Conservation (phyloP, 2,797 vertebrate species). For the Lophius americanus region DNA sequence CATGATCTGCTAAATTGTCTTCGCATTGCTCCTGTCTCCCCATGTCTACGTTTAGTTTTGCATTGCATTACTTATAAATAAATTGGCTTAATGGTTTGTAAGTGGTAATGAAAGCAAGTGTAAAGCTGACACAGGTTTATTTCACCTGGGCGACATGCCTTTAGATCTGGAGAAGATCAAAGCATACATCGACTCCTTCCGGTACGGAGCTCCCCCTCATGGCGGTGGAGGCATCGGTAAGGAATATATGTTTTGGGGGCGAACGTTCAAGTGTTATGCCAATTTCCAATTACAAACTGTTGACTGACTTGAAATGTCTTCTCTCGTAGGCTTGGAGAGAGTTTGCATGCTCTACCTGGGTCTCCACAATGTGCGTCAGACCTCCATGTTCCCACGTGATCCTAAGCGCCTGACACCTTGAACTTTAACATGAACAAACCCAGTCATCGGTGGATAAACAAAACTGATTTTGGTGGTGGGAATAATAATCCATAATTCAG, state of each 20-base stretch:
- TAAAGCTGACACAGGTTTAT: neutral
- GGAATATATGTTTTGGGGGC: neutral
- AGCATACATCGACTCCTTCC: conserved; percentile 96
- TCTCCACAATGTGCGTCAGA: conserved; percentile 95
- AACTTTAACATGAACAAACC: conserved; percentile 30
- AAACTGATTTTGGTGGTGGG: conserved; percentile 29
- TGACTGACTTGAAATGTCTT: conserved; percentile 1
- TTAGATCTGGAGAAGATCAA: conserved; percentile 99
- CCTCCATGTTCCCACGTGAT: conserved; percentile 98
- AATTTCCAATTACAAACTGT: neutral
- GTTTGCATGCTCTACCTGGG: conserved; percentile 98
- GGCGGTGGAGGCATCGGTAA: conserved; percentile 97
- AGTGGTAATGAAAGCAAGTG: neutral
- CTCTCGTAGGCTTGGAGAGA: conserved; percentile 90
- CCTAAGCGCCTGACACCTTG: conserved; percentile 97
- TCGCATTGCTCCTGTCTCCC: conserved; percentile 37
- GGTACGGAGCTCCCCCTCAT: conserved; percentile 95
- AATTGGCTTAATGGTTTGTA: neutral
- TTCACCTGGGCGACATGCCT: neutral
- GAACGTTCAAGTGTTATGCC: neutral
- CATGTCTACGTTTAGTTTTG: conserved; percentile 29
- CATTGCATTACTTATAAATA: conserved; percentile 12
- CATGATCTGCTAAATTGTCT: neutral
- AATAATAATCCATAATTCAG: conserved; percentile 43
- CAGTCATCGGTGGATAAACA: conserved; percentile 14